Conservation (phyloP, 2,888 invertebrate species). For the Phoronis australis region DNA sequence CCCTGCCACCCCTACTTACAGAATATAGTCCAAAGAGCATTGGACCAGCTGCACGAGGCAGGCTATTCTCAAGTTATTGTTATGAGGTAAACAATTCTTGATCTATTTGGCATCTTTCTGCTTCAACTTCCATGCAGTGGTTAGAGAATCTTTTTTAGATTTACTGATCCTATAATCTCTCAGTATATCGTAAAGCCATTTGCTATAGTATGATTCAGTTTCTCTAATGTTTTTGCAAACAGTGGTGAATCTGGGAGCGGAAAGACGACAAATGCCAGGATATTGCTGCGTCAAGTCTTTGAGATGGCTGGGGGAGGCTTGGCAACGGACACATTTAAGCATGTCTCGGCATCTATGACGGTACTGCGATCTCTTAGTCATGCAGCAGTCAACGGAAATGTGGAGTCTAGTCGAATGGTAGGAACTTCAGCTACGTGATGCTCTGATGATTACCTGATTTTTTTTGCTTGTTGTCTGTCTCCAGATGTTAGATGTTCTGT, state of each 20-base stretch:
- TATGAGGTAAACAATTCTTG: conserved; percentile 51
- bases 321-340: conserved; percentile 93
- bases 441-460: too few species aligned
- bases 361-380: conserved; percentile 85
- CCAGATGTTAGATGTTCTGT: too few species aligned
- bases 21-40: conserved; percentile 84
- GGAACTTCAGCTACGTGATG: too few species aligned
- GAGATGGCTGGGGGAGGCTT: conserved; percentile 91
- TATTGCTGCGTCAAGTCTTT: conserved; percentile 81
- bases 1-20: conserved; percentile 78
- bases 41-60: conserved; percentile 87
- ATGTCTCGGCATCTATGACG: conserved; percentile 90
- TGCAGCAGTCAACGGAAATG: conserved; percentile 83
- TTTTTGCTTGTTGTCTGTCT: too few species aligned
- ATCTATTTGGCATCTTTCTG: background rate
- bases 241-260: conserved; percentile 85
- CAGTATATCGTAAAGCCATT: background rate
- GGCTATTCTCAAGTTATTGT: conserved; percentile 94
- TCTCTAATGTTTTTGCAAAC: conserved; percentile 2
- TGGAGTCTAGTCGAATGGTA: conserved; percentile 89
- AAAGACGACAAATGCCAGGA: conserved; percentile 89
- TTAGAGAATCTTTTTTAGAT: background rate
- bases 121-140: background rate
- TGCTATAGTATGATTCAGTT: background rate
- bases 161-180: background rate